Evolutionary conservation across 2,888 invertebrate species (phyloP).

Genomic region (Eledone cirrhosa): DNA sequence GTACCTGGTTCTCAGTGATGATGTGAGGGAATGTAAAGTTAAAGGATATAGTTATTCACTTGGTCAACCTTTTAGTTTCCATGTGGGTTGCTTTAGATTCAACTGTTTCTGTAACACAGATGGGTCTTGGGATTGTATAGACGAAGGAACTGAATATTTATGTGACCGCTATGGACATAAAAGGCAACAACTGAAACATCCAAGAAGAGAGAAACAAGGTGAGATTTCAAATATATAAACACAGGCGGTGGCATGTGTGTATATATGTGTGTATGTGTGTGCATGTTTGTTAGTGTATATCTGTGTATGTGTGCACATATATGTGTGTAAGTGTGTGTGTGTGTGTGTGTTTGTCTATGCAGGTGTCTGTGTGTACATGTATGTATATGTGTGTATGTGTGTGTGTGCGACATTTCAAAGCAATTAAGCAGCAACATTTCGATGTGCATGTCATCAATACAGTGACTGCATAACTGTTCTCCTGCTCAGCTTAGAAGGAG

Average conservation of each 20-base stretch:
- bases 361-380: neutral
- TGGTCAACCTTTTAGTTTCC: neutral
- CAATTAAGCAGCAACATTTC: no score
- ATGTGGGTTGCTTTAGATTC: conserved; percentile 11
- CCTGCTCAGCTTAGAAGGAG: no score
- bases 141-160: conserved; percentile 8
- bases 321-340: neutral
- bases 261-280: neutral
- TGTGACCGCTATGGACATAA: neutral
- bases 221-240: neutral
- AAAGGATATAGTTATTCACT: neutral
- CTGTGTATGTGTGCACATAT: neutral
- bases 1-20: neutral
- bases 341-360: neutral
- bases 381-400: no score
- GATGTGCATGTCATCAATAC: no score
- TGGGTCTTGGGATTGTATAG: conserved; percentile 10
- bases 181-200: neutral
- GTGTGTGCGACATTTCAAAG: no score
- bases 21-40: neutral
- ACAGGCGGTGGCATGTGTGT: neutral
- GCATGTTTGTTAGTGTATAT: neutral
- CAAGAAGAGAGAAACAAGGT: neutral
- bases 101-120: neutral
- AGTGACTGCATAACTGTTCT: no score